Evolutionary conservation across 2,797 vertebrate genomes (phyloP).

Genomic region (Anguilla marmorata): DNA sequence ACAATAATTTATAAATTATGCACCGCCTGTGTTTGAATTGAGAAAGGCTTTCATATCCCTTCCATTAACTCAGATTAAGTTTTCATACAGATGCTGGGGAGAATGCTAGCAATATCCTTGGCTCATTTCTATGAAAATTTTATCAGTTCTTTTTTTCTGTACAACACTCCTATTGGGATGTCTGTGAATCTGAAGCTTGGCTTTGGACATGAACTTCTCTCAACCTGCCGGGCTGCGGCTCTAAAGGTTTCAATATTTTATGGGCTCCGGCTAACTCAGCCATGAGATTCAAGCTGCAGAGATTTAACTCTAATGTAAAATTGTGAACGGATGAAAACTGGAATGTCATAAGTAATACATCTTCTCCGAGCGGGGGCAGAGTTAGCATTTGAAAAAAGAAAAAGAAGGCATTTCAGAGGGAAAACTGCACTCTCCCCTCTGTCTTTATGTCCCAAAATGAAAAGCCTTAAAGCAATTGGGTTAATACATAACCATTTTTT

Average conservation of each 20-base stretch:
- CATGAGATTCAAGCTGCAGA: slow-evolving; percentile 99
- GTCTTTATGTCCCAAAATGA: slow-evolving; percentile 92
- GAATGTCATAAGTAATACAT: slow-evolving; percentile 99
- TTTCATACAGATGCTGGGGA: slow-evolving; percentile 99
- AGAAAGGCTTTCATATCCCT: slow-evolving; percentile 99
- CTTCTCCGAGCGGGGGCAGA: slow-evolving; percentile 81
- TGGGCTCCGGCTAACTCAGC: slow-evolving; percentile 97
- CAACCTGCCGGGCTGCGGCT: slow-evolving; percentile 97
- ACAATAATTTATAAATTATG: slow-evolving; percentile 99
- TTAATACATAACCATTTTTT: slow-evolving; percentile 78
- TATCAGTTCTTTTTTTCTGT: slow-evolving; percentile 95
- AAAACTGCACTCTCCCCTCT: slow-evolving; percentile 81
- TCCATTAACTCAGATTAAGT: slow-evolving; percentile 99
- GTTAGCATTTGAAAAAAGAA: slow-evolving; percentile 77
- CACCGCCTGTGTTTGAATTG: slow-evolving; percentile 97
- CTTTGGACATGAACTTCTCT: slow-evolving; percentile 99
- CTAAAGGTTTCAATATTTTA: slow-evolving; percentile 99
- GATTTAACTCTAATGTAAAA: slow-evolving; percentile 99
- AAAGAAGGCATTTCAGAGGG: slow-evolving; percentile 89
- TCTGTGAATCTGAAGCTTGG: slow-evolving; percentile 96
- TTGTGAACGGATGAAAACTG: slow-evolving; percentile 98
- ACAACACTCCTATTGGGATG: slow-evolving; percentile 99
- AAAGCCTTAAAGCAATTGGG: slow-evolving; percentile 87
- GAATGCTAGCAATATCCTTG: slow-evolving; percentile 99
- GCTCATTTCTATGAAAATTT: slow-evolving; percentile 99